Evolutionary conservation across 2,113 vertebrate species (phyloP).

Genomic region (Petrocephalus microphthalmus): DNA sequence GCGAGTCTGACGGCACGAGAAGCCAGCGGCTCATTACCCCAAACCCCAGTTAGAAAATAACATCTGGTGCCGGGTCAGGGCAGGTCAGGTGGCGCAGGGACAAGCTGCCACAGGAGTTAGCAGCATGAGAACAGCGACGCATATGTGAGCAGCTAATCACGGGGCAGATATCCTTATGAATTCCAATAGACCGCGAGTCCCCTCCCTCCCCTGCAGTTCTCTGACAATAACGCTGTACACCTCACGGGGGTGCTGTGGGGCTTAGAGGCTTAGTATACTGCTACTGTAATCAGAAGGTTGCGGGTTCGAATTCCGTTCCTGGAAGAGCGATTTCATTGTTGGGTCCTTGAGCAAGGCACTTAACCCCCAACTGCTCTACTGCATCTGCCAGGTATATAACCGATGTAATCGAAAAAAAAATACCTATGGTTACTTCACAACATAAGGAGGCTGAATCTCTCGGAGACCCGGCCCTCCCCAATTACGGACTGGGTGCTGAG

Average conservation of each 20-base stretch:
- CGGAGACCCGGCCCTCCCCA: background rate
- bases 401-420: background rate
- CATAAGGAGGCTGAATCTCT: background rate
- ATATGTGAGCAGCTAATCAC: constrained; percentile 12
- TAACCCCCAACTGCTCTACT: background rate
- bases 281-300: background rate
- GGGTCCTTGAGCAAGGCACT: background rate
- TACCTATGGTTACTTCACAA: background rate
- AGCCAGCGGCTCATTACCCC: background rate
- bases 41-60: background rate
- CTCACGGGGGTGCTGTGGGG: background rate
- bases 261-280: background rate
- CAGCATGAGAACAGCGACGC: background rate
- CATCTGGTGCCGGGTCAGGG: background rate
- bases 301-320: background rate
- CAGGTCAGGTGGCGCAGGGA: background rate
- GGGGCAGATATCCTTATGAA: background rate
- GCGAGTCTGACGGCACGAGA: background rate
- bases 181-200: background rate
- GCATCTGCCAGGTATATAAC: background rate
- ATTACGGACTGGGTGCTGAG: background rate
- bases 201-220: background rate
- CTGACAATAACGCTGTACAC: background rate
- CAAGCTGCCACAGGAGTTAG: background rate
- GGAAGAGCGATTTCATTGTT: background rate